Evolutionary conservation across 1,140 invertebrate genomes (phyloP).

Genomic region (Gryon sp.): DNA sequence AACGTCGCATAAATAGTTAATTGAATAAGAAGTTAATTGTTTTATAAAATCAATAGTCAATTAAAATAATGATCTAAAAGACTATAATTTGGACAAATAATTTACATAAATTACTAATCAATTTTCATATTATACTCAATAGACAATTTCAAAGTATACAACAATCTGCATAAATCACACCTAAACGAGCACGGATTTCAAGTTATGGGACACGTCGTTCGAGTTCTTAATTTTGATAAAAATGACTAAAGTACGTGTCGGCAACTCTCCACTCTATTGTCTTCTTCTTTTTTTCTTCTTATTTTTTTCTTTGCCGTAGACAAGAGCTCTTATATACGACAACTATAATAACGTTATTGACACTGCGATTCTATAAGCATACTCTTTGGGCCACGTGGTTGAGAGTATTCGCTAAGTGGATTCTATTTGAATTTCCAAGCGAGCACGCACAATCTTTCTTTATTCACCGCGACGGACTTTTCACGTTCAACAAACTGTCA

Average conservation of each 20-base stretch:
- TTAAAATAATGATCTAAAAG: too few species aligned
- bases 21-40: too few species aligned
- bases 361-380: constrained; percentile 50
- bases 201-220: not conserved
- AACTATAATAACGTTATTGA: constrained; percentile 61
- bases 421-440: constrained; percentile 58
- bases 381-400: constrained; percentile 50
- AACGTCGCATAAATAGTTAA: too few species aligned
- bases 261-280: constrained; percentile 50
- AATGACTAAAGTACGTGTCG: constrained; percentile 47
- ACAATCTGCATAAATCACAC: too few species aligned
- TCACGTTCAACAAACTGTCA: constrained; percentile 18
- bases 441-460: constrained; percentile 33
- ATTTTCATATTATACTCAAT: too few species aligned
- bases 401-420: constrained; percentile 55
- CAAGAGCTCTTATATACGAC: constrained; percentile 48
- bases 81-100: too few species aligned
- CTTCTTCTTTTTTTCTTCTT: constrained; percentile 45
- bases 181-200: too few species aligned
- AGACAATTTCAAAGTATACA: too few species aligned
- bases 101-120: too few species aligned
- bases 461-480: constrained; percentile 24
- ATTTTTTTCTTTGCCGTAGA: too few species aligned
- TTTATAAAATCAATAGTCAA: too few species aligned
- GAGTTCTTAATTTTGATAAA: constrained; percentile 30